These are phyloP conservation scores for Linnaemya vulpina DNA, from an alignment of 2,888 invertebrate genomes.

Conservation along the genomic window DNA sequence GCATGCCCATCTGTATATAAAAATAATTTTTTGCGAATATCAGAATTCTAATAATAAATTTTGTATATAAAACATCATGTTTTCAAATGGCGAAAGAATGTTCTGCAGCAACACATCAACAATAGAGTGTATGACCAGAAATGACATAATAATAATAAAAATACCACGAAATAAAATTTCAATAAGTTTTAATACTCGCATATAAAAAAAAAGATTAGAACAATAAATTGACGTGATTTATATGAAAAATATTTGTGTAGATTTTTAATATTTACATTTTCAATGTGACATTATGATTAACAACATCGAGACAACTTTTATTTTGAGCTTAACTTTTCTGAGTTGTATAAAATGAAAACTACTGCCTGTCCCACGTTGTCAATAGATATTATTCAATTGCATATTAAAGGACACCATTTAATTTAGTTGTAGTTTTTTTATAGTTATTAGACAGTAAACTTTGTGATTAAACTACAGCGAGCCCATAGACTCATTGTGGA, in stretches of 20 bases:
- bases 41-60: slow-evolving; percentile 15
- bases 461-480: no score
- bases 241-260: not conserved
- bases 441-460: no score
- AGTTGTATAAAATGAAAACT: no score
- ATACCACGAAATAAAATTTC: slow-evolving; percentile 43
- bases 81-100: slow-evolving; percentile 13
- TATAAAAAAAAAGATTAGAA: not conserved
- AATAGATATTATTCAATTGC: no score
- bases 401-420: no score
- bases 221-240: not conserved
- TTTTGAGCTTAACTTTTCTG: not conserved
- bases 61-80: slow-evolving; percentile 29
- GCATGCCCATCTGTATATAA: not conserved
- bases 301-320: no score
- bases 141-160: slow-evolving; percentile 37
- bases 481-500: no score
- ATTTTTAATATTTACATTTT: not conserved
- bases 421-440: no score
- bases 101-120: not conserved
- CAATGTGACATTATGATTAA: not conserved
- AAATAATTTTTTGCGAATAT: slow-evolving; percentile 23
- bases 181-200: slow-evolving; percentile 38
- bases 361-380: no score
- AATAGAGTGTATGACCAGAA: slow-evolving; percentile 30